phyloP scores from a whole-genome alignment of 2,797 vertebrate genomes.

The Perdix hodgsoniae region DNA sequence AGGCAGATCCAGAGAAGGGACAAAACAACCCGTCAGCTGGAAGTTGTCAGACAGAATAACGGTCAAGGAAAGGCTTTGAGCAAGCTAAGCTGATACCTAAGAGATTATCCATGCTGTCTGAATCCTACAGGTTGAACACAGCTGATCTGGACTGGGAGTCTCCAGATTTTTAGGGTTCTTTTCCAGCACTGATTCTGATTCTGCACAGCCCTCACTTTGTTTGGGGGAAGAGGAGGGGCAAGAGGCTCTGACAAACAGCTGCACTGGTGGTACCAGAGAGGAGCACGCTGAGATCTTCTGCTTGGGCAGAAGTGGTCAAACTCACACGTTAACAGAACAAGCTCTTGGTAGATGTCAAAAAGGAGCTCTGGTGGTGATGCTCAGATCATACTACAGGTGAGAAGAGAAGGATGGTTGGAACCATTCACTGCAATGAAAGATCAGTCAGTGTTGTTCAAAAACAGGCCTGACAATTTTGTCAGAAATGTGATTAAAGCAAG shows the following conservation, averaged over 20 bases:
- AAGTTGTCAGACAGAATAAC: conserved; percentile 9
- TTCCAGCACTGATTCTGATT: neutral
- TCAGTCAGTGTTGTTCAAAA: neutral
- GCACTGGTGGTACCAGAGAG: neutral
- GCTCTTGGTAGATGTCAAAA: neutral
- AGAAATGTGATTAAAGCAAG: neutral
- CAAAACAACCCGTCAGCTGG: neutral
- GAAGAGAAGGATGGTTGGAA: neutral
- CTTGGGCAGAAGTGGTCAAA: neutral
- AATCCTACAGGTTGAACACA: neutral
- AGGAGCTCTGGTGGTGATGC: neutral
- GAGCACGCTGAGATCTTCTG: neutral
- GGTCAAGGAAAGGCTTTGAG: conserved; percentile 13
- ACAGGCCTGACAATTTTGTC: neutral
- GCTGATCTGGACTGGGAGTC: neutral
- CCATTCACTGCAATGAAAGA: neutral
- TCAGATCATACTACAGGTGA: neutral
- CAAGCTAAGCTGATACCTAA: neutral
- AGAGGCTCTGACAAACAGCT: neutral
- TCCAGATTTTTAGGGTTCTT: neutral
- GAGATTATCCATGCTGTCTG: conserved; percentile 3
- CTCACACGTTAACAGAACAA: neutral
- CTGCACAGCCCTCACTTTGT: neutral
- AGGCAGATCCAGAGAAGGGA: neutral
- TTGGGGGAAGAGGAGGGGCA: neutral